Evolutionary conservation across 2,888 invertebrate genomes (phyloP), one percentile per base, ranked within the genome.

Genomic region (Acanthosepion esculentum): DNA sequence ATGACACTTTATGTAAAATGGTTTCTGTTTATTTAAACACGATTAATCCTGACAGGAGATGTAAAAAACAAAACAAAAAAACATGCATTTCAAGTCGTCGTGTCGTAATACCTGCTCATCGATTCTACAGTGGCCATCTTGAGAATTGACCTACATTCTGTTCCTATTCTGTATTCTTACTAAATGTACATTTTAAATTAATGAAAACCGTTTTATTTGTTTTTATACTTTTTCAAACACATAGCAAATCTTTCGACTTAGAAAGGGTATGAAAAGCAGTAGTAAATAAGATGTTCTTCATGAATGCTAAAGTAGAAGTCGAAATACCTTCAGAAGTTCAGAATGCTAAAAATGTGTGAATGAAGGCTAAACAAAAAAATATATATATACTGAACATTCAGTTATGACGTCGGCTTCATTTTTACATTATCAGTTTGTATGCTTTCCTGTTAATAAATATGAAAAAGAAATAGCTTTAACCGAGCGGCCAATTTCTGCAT

Each of bases 271-370:
- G 10, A n/a, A 78, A 78, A 78, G 10, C n/a, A 78, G 2, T 78
- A 15, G 33, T 78, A 33, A n/a, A 78, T 33, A 78, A 23, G n/a
- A 2, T 23, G 33, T 78, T 78, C n/a, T 78, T n/a, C 15, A 23
- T 4, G 78, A n/a, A n/a, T 78, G 78, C n/a, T n/a, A 78, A 78
- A 4, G 59, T 23, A 59, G 59, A 59, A 78, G 78, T 78, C 78
- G n/a, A 78, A 78, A n/a, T 78, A 78, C n/a, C 78, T 78, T 78
- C 78, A n/a, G 33, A 78, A 78, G n/a, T 78, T 78, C 78, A n/a
- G 78, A 78, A 78, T 78, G 78, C 78, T 78, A 78, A 78, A 78
- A 12, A n/a, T 78, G n/a, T 78, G 59, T 23, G 59, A n/a, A 78
- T 78, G 78, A 78, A 78, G n/a, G 78, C 78, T 78, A 78, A 78